Evolutionary conservation across 2,797 vertebrate species (phyloP), one percentile per base, ranked within the genome.

Genomic region (Takifugu rubripes): DNA sequence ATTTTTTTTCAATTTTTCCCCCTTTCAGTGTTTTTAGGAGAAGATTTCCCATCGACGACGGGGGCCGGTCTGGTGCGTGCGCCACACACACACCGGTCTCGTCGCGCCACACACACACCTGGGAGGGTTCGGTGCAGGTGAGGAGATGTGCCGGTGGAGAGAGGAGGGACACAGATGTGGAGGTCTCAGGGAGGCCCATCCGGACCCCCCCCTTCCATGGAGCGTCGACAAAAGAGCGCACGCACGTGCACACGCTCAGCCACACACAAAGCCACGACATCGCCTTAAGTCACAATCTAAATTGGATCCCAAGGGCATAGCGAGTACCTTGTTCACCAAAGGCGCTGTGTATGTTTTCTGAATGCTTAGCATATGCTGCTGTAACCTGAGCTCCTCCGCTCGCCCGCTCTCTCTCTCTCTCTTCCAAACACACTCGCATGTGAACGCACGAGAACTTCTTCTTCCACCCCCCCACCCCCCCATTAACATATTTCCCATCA

Each of bases 271-370:
- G 76, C 78, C 68, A 77, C 75, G 78, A 89, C 0, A 47, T 90
- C 83, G 91, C 94, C 93, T 94, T 92, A 94, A 95, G 94, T 94
- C 94, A 93, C 91, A 88, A 92, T 94, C 92, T 94, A 94, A 95
- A 94, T 93, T 93, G 92, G 92, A 92, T 96, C 94, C 94, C 94
- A 89, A 78, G 94, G 94, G 94, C 92, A 87, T 90, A 82, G 87
- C 75, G 82, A 82, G 87, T 92, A 90, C 93, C 94, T 94, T 94
- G 93, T 93, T 95, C 93, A 89, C 92, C 89, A 91, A 93, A 92
- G 91, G 91, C 92, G 89, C 91, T 61, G 89, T 91, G 90, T 92
- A 92, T 92, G 93, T 92, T 93, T 93, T 91, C 89, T 72, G 87
- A 79, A 91, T 92, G 90, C 92, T 94, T 91, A 93, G 94, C 94